Percentiles rank a stretch among this genome's conserved stretches.
These are phyloP conservation scores for Hoplodrina ambigua DNA, from an alignment of 2,888 invertebrate genomes.

Conservation along the genomic window DNA sequence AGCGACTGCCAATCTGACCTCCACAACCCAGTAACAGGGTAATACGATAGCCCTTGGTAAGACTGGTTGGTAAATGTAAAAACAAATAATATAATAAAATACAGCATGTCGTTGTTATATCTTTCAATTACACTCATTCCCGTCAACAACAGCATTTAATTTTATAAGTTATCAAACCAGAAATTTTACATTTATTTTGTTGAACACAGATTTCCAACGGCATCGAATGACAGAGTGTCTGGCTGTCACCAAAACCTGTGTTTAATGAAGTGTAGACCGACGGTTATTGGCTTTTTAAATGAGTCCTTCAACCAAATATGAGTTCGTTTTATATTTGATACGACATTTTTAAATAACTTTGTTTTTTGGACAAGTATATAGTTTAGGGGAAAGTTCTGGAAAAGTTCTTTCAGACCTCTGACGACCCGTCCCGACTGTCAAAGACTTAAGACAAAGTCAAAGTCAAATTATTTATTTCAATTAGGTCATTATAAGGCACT, in stretches of 20 bases:
- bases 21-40: too few relatives aligned
- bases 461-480: too few relatives aligned
- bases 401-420: too few relatives aligned
- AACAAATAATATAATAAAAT: too few relatives aligned
- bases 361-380: not conserved
- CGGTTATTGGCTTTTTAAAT: slow-evolving; percentile 23
- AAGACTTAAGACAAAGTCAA: too few relatives aligned
- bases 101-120: too few relatives aligned
- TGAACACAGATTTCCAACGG: not conserved
- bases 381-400: too few relatives aligned
- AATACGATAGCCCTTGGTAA: not conserved
- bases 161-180: not conserved
- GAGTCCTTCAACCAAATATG: not conserved
- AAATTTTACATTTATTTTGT: not conserved
- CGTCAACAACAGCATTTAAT: not conserved
- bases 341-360: not conserved
- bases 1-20: too few relatives aligned
- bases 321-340: not conserved
- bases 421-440: too few relatives aligned
- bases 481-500: too few relatives aligned
- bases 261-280: slow-evolving; percentile 3
- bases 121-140: not conserved
- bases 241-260: slow-evolving; percentile 21
- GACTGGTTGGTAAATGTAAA: not conserved
- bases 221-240: slow-evolving; percentile 4